These are phyloP conservation scores for Lasioglossum leucozonium DNA, from an alignment of 2,888 invertebrate species.

Conservation along the genomic window DNA sequence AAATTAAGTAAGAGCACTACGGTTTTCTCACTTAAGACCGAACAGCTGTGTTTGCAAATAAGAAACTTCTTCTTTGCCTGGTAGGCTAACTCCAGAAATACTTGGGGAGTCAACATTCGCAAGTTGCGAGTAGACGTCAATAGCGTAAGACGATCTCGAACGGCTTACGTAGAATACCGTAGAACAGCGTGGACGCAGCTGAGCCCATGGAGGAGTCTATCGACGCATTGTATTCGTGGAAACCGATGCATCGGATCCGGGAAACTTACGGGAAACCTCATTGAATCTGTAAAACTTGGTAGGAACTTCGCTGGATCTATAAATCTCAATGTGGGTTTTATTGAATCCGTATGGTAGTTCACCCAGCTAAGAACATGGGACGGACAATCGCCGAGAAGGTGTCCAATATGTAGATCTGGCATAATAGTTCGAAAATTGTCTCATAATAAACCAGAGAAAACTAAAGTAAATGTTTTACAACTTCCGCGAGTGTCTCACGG, in stretches of 20 bases:
- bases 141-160: background rate
- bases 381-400: background rate
- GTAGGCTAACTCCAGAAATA: background rate
- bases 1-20: background rate
- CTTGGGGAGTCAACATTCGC: background rate
- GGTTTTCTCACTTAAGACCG: background rate
- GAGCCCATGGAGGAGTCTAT: background rate
- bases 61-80: background rate
- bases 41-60: background rate
- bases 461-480: background rate
- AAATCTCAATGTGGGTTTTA: background rate
- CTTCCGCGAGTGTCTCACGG: background rate
- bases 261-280: background rate
- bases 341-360: background rate
- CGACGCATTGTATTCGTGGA: background rate
- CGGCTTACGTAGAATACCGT: background rate
- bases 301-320: background rate
- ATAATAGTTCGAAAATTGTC: background rate
- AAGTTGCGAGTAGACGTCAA: background rate
- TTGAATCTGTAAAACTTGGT: background rate
- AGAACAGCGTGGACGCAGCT: background rate
- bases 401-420: background rate
- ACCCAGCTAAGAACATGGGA: background rate
- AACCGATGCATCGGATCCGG: background rate
- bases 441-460: background rate